Conservation (phyloP, 2,113 vertebrate genomes). For the Strigops habroptila region DNA sequence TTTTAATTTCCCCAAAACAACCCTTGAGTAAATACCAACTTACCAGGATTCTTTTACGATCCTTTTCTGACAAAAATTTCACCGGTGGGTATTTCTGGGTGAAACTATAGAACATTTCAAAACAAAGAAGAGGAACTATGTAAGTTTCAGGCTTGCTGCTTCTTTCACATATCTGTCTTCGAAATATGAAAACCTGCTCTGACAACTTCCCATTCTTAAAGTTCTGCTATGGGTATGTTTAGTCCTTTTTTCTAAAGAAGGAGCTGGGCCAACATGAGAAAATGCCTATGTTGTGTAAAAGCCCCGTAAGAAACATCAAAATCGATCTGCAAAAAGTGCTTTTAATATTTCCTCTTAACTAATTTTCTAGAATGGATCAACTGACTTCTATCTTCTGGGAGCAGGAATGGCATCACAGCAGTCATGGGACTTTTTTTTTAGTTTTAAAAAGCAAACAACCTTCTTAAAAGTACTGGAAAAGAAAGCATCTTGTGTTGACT, state of each 20-base stretch:
- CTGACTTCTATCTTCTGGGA: background rate
- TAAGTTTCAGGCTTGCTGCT: background rate
- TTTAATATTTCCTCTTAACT: background rate
- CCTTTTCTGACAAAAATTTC: slow-evolving; percentile 98
- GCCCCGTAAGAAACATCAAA: background rate
- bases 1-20: background rate
- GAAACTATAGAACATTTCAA: slow-evolving; percentile 77
- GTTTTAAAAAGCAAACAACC: background rate
- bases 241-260: background rate
- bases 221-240: background rate
- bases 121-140: background rate
- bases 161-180: background rate
- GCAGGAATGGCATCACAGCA: background rate
- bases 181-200: background rate
- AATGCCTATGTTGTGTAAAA: background rate
- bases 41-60: slow-evolving; percentile 98
- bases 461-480: background rate
- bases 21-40: slow-evolving; percentile 40
- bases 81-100: slow-evolving; percentile 97
- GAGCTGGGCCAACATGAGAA: background rate
- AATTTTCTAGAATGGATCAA: background rate
- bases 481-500: background rate
- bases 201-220: background rate
- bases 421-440: background rate
- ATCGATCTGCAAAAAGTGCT: background rate